Percentiles rank a stretch among this genome's conserved stretches.
Conservation (phyloP, 2,797 vertebrate species). For the Peromyscus nudipes region DNA sequence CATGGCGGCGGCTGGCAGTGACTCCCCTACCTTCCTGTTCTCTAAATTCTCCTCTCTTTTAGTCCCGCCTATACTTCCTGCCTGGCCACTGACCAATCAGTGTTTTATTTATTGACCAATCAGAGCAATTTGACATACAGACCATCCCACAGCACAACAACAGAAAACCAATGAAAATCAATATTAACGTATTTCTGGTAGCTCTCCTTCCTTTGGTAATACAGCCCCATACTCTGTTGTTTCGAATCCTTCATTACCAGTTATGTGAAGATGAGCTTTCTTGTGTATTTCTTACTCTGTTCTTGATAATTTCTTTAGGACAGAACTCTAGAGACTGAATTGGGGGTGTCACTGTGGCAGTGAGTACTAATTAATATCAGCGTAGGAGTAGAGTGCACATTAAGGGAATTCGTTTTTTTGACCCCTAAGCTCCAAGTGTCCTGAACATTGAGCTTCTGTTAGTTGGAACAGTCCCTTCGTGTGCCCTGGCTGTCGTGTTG, state of each 20-base stretch:
- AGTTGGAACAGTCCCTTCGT: not conserved
- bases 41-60: too few relatives aligned
- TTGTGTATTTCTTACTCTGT: not conserved
- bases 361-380: not conserved
- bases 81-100: too few relatives aligned
- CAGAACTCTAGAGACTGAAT: not conserved
- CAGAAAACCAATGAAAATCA: not conserved
- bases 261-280: not conserved
- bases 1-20: too few relatives aligned
- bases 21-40: too few relatives aligned
- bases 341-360: not conserved
- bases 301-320: conserved; percentile 42
- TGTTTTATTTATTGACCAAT: too few relatives aligned
- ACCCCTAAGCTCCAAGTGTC: not conserved
- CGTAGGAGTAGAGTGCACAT: not conserved
- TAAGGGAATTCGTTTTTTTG: not conserved
- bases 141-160: not conserved
- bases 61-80: too few relatives aligned
- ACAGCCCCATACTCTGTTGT: not conserved
- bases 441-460: not conserved
- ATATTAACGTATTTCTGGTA: not conserved
- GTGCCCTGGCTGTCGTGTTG: not conserved
- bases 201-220: not conserved
- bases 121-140: too few relatives aligned
- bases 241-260: not conserved